Conservation (phyloP, 2,888 invertebrate species). For the Trissonchulus latispiculum region DNA sequence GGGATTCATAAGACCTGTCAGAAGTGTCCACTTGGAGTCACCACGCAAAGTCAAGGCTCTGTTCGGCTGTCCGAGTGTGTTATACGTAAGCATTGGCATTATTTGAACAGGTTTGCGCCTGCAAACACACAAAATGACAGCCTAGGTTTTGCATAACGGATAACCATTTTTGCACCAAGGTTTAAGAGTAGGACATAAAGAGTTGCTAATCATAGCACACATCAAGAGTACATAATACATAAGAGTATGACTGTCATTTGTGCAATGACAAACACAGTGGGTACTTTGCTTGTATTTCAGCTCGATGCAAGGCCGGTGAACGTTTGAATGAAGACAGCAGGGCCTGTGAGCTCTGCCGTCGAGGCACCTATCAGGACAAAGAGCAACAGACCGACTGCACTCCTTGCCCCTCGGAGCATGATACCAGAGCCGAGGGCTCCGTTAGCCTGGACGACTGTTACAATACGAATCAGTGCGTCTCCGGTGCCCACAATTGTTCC, state of each 20-base stretch:
- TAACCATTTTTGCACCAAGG: no score
- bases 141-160: no score
- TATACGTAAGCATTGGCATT: constrained; percentile 60
- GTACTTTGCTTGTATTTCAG: constrained; percentile 46
- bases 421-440: constrained; percentile 53
- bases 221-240: no score
- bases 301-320: constrained; percentile 69
- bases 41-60: constrained; percentile 74
- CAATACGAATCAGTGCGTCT: constrained; percentile 41
- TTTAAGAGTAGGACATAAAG: no score
- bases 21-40: constrained; percentile 74
- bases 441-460: constrained; percentile 34
- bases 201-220: no score
- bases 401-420: constrained; percentile 81
- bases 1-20: constrained; percentile 80
- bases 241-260: no score
- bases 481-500: constrained; percentile 41
- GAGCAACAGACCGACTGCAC: constrained; percentile 79
- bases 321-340: constrained; percentile 73
- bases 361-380: constrained; percentile 84
- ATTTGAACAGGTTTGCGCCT: no score
- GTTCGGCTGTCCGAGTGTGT: constrained; percentile 79
- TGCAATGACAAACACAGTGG: no score
- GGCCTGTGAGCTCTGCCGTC: constrained; percentile 80
- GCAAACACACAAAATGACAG: no score